These are phyloP conservation scores for Xenopus laevis DNA, from an alignment of 2,113 vertebrate genomes.

Conservation along the genomic window DNA sequence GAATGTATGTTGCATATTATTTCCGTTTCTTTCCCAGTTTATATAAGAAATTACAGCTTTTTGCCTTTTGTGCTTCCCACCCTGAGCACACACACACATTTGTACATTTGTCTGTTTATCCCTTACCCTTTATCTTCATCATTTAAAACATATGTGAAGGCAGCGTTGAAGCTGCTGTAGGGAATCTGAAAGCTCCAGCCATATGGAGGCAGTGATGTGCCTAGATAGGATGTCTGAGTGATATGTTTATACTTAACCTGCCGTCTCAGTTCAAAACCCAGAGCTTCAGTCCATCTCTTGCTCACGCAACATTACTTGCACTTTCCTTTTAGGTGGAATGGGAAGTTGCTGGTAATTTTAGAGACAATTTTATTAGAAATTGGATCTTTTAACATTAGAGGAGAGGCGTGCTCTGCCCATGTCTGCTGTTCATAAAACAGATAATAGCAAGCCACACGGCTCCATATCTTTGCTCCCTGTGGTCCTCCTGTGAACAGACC, in stretches of 20 bases:
- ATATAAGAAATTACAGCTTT: no score
- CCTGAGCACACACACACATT: not conserved
- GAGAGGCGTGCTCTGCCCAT: conserved; percentile 6
- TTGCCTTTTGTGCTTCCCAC: not conserved
- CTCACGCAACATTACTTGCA: conserved; percentile 22
- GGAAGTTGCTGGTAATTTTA: not conserved
- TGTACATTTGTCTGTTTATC: conserved; percentile 24
- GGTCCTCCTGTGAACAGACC: conserved; percentile 28
- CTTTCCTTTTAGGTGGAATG: conserved; percentile 12
- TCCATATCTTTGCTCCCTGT: conserved; percentile 5
- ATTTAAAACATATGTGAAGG: conserved; percentile 31
- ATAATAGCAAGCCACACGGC: conserved; percentile 15
- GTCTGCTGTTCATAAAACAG: conserved; percentile 26
- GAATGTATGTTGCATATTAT: no score
- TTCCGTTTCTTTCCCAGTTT: no score
- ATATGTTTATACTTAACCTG: conserved; percentile 41
- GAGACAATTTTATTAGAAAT: conserved; percentile 22
- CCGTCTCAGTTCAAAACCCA: conserved; percentile 10
- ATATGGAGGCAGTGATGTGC: conserved; percentile 40
- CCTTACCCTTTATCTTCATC: conserved; percentile 30
- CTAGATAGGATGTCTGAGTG: conserved; percentile 33
- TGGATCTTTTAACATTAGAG: conserved; percentile 7
- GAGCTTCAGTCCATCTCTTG: conserved; percentile 14
- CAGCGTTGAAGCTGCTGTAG: conserved; percentile 31
- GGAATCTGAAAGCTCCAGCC: conserved; percentile 40